phyloP scores from a whole-genome alignment of 2,888 invertebrate species.

The Tenthredo scrophulariae region DNA sequence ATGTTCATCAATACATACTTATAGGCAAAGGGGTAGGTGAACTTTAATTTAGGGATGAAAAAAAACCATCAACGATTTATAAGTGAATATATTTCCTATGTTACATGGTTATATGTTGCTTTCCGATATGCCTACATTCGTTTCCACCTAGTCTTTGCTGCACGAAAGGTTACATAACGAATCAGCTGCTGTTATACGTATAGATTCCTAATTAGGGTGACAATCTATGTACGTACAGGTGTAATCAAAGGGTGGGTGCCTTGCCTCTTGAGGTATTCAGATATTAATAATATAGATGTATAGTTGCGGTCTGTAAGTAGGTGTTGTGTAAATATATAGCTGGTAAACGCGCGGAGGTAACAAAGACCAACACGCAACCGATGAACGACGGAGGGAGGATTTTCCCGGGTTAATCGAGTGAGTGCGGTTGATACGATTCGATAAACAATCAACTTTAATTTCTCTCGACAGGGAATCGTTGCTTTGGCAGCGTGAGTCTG shows the following conservation, averaged over 20 bases:
- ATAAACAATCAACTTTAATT: conserved; percentile 49
- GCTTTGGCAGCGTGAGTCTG: conserved; percentile 48
- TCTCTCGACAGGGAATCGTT: conserved; percentile 49
- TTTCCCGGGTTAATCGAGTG: conserved; percentile 35
- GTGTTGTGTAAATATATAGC: neutral
- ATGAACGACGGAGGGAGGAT: conserved; percentile 10
- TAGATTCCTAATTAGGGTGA: conserved; percentile 4
- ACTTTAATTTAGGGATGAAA: conserved; percentile 2
- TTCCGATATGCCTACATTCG: neutral
- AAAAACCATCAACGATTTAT: neutral
- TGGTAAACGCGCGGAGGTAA: neutral
- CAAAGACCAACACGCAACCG: conserved; percentile 9
- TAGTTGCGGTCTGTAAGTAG: neutral
- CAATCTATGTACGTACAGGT: neutral
- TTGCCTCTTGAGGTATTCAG: neutral
- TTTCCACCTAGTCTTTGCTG: neutral
- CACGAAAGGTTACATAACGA: neutral
- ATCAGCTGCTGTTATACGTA: neutral
- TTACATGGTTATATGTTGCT: too few relatives aligned
- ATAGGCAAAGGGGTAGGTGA: neutral
- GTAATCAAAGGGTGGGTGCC: neutral
- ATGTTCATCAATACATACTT: neutral
- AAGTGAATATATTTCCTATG: neutral
- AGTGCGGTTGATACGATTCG: conserved; percentile 45
- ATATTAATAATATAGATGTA: neutral